Evolutionary conservation across 1,140 invertebrate species (phyloP).

Genomic region (Calephelis virginiensis): DNA sequence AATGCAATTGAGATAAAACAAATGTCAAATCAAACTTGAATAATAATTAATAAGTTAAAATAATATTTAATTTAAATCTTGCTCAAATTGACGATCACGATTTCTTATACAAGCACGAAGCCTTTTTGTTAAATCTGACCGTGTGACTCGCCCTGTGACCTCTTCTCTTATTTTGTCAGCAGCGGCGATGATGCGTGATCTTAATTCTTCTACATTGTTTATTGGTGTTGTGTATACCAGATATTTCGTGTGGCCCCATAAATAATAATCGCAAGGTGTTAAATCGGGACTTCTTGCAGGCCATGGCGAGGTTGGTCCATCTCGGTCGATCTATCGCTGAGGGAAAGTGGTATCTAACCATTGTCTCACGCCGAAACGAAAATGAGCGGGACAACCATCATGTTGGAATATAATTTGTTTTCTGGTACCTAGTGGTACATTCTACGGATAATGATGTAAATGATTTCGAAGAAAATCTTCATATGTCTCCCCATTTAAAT

Average conservation of each 20-base stretch:
- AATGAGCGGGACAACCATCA: slow-evolving; percentile 35
- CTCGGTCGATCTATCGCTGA: slow-evolving; percentile 3
- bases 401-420: slow-evolving; percentile 46
- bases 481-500: no score
- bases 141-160: slow-evolving; percentile 18
- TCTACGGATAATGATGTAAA: no score
- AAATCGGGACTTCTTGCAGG: no score
- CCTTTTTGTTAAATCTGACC: slow-evolving; percentile 18
- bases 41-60: slow-evolving; percentile 8
- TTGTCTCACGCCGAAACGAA: background rate
- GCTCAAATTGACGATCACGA: slow-evolving; percentile 19
- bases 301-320: no score
- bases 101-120: slow-evolving; percentile 18
- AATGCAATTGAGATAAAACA: slow-evolving; percentile 3
- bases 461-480: no score
- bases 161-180: slow-evolving; percentile 19
- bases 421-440: slow-evolving; percentile 47
- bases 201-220: no score
- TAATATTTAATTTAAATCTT: slow-evolving; percentile 17
- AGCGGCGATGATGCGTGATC: slow-evolving; percentile 8
- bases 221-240: no score
- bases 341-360: background rate
- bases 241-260: no score
- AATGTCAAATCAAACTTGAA: slow-evolving; percentile 5
- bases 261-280: no score